These are phyloP conservation scores for Lanistes nyassanus DNA, from an alignment of 1,140 invertebrate species.

Conservation along the genomic window DNA sequence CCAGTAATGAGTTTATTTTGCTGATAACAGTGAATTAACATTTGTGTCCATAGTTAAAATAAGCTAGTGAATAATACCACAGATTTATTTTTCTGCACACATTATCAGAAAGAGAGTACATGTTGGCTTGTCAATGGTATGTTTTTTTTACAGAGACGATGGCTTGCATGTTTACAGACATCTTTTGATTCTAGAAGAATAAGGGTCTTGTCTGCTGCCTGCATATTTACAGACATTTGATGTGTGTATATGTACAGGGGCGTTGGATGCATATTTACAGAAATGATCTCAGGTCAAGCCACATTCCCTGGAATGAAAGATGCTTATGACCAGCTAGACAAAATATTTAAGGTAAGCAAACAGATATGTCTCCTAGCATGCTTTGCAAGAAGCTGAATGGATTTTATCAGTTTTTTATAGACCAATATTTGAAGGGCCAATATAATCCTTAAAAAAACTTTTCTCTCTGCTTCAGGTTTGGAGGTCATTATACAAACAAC, in stretches of 20 bases:
- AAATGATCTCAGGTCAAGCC: conserved; percentile 96
- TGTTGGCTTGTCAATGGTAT: not conserved
- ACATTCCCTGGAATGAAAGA: conserved; percentile 95
- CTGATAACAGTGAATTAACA: no score
- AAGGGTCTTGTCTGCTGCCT: no score
- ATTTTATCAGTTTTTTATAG: no score
- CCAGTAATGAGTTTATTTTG: no score
- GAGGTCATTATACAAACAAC: no score
- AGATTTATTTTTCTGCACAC: no score
- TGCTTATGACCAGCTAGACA: conserved; percentile 94
- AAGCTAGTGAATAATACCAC: no score
- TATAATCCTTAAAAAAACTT: no score
- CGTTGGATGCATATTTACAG: conserved; percentile 97
- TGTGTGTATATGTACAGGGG: conserved; percentile 72
- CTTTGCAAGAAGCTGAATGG: not conserved
- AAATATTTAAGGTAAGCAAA: conserved; percentile 87
- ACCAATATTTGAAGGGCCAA: no score
- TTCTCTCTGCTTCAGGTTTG: no score
- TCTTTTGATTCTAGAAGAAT: not conserved
- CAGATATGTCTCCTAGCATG: not conserved
- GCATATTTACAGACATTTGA: not conserved
- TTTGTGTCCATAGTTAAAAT: no score
- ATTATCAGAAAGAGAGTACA: not conserved
- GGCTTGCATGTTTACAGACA: not conserved
- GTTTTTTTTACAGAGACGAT: not conserved